Percentiles rank a stretch among this genome's conserved stretches.
Conservation (phyloP, 92 coral and sea anemone species). For the Isaurus tuberculatus region DNA sequence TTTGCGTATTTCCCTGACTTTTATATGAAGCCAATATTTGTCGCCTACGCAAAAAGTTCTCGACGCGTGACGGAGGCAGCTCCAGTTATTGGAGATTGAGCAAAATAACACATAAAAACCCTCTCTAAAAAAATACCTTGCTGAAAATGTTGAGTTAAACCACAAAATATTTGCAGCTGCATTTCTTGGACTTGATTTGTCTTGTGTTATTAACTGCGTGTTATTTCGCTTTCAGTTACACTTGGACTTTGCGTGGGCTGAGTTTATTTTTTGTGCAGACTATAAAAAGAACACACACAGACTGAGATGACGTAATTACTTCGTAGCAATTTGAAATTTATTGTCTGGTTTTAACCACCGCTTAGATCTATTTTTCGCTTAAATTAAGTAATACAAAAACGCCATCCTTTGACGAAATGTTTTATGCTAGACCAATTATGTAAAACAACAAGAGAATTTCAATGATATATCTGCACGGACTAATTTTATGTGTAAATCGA, state of each 20-base stretch:
- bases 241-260: slow-evolving; percentile 1
- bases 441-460: neutral
- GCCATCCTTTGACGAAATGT: neutral
- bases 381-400: neutral
- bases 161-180: neutral
- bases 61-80: neutral
- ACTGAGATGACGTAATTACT: neutral
- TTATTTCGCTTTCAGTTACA: neutral
- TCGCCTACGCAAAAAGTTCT: slow-evolving; percentile 20
- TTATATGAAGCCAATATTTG: slow-evolving; percentile 25
- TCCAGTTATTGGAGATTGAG: neutral
- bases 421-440: neutral
- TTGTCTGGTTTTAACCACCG: neutral
- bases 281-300: neutral
- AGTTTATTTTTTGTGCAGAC: neutral
- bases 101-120: neutral
- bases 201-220: neutral
- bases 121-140: neutral
- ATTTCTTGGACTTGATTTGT: neutral
- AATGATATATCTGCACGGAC: neutral
- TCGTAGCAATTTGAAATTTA: neutral
- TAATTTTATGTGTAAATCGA: neutral
- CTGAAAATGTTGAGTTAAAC: neutral
- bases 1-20: slow-evolving; percentile 16
- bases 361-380: neutral